These are phyloP conservation scores for Melipona bicolor DNA, from an alignment of 2,888 invertebrate genomes.

Conservation along the genomic window DNA sequence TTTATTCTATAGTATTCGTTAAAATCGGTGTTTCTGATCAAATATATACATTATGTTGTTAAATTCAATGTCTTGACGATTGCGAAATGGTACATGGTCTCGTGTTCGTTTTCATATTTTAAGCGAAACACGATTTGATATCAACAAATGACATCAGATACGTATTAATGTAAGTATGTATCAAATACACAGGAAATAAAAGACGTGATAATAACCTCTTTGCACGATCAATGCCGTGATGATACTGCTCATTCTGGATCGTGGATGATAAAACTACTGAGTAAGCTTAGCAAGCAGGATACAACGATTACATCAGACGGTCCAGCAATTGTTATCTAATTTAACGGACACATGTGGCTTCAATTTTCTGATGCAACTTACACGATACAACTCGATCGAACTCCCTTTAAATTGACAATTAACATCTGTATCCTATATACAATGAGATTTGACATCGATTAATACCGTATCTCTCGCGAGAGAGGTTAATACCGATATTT, in stretches of 20 bases:
- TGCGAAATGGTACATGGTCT: neutral
- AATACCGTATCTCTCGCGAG: neutral
- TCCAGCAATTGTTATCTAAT: slow-evolving; percentile 66
- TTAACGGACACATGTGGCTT: slow-evolving; percentile 56
- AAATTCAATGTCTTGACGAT: neutral
- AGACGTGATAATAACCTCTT: slow-evolving; percentile 35
- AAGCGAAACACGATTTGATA: too few species aligned
- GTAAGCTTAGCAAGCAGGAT: slow-evolving; percentile 44
- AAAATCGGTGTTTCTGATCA: neutral
- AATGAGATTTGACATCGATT: slow-evolving; percentile 33
- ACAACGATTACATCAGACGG: slow-evolving; percentile 72
- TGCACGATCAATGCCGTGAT: slow-evolving; percentile 25
- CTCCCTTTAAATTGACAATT: slow-evolving; percentile 41
- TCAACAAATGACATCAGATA: neutral
- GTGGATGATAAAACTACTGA: slow-evolving; percentile 14
- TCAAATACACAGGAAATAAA: slow-evolving; percentile 16
- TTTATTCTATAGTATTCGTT: neutral
- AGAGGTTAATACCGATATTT: slow-evolving; percentile 36
- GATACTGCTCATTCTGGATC: slow-evolving; percentile 24
- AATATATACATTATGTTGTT: neutral
- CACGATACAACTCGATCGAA: slow-evolving; percentile 53
- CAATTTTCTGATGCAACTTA: slow-evolving; percentile 73
- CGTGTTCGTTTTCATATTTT: neutral
- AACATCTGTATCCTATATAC: slow-evolving; percentile 13
- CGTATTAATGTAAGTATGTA: neutral